Base-by-base conservation (phyloP, 2,888 invertebrate genomes). In the Eumerus sabulonum region DNA sequence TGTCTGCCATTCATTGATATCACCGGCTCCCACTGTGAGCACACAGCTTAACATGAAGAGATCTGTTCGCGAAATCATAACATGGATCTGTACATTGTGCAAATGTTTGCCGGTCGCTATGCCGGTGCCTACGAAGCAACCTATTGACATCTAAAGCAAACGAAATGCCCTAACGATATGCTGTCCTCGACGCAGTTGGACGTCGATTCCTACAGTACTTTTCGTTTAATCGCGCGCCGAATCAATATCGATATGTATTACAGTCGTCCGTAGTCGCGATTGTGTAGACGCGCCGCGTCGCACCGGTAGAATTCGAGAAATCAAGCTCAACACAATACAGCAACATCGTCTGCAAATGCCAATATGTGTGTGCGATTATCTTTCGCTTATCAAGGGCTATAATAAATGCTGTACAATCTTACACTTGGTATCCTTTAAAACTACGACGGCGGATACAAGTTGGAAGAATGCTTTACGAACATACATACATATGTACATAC, bases 1-100 rank as follows among this genome's bases (percentile, higher is more conserved):
- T 70, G 68, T 56, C 53, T 56, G 62, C 76, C 81, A 81, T 81
- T 76, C 81, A 76, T 81, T 76, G 67, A 76, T 73, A 79, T 64
- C 76, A 54, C 60, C 47, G 68, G 76, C 74, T 76, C 82, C 82
- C 79, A 81, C 82, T 81, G 81, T 71, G 82, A 71, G 82, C 71
- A 76, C 81, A 82, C 73, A 82, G 62, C 79, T 82, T 66, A 82
- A 83, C 83, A 83, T 81, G 81, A 81, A 79, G 76, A 83, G 82
- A 82, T 83, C 83, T 83, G 83, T 83, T 83, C 82, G 77, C 82
- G 70, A 82, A 83, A 83, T 83, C 83, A 83, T 83, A 83, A 83
- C 83, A 83, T 83, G 83, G 73, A 83, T 83, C 83, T 83, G 82
- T 79, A 83, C 79, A 82, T 81, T 81, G 81, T 82, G 82, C 76